Base-by-base conservation (phyloP, 2,113 vertebrate genomes). In the Dendropsophus ebraccatus region DNA sequence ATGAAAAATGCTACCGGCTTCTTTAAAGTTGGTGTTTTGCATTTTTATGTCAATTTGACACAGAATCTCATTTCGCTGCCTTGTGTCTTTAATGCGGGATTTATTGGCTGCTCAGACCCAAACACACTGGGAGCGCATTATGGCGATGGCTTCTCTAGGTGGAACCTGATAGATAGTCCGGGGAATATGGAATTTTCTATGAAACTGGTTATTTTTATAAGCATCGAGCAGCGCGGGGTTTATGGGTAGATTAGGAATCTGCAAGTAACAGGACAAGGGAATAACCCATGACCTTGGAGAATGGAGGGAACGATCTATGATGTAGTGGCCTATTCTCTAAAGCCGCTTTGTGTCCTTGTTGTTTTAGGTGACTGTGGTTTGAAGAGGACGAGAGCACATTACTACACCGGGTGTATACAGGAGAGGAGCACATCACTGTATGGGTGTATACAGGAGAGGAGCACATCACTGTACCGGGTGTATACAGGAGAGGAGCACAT, bases 71-170 rank as follows among this genome's bases (percentile, higher is more conserved):
- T 62, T 58, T 82, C 37, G 19, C 72, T 17, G 9, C 30, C 81
- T 56, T n/a, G 62, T 78, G 78, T 86, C 78, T 86, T 86, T 86
- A 86, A 86, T 74, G 19, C 32, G 23, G 69, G 78, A 86, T 86
- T 86, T 86, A 86, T 81, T 74, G 54, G 25, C 62, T 62, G 52
- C 78, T 32, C 78, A 25, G 85, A 67, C 54, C 60, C 37, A 74
- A 86, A 58, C 50, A 74, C 67, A 81, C 41, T n/a, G 37, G 30
- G 62, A 70, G 23, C 30, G 5, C 74, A 78, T 65, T 52, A 67
- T 52, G 52, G 19, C 9, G 41, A 47, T 69, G 62, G 65, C 25
- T 62, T 23, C 60, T 60, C 35, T 58, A 45, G 77, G 54, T n/a
- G 50, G 54, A 80, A 81, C 35, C 78, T 62, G 45, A 65, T 65